These are phyloP conservation scores for Celastrina argiolus DNA, from an alignment of 2,888 invertebrate genomes.

Conservation along the genomic window DNA sequence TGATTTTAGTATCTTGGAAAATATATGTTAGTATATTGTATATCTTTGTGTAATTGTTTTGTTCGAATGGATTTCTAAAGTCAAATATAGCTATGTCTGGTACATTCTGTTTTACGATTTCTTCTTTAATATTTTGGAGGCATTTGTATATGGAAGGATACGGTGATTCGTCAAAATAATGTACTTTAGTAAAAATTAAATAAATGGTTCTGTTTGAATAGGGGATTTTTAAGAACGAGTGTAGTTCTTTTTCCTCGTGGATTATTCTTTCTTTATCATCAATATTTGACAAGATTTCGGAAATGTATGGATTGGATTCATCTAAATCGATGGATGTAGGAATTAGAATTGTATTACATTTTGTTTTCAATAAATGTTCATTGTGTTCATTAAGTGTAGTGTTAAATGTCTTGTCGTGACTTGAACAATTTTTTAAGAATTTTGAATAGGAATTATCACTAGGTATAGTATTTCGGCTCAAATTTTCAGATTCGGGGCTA, in stretches of 20 bases:
- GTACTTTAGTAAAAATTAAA: conserved; percentile 8
- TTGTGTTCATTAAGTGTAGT: too few species aligned
- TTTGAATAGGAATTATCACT: neutral
- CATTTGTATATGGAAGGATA: too few species aligned
- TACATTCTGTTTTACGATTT: conserved; percentile 2
- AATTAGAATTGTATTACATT: too few species aligned
- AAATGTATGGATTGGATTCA: neutral
- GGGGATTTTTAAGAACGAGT: neutral
- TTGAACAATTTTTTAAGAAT: neutral
- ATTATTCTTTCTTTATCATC: neutral
- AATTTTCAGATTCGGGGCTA: neutral
- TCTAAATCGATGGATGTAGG: conserved; percentile 12
- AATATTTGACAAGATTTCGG: neutral
- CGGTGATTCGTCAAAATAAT: conserved; percentile 24
- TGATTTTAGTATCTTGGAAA: too few species aligned
- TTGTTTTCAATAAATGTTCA: too few species aligned
- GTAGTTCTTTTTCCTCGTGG: conserved; percentile 15
- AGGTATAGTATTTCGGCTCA: too few species aligned
- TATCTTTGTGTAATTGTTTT: conserved; percentile 31
- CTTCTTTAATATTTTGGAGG: neutral
- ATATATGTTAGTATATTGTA: conserved; percentile 34
- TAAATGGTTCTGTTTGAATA: neutral
- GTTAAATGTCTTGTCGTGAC: too few species aligned
- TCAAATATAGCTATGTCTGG: conserved; percentile 24
- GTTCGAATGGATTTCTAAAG: conserved; percentile 27